Percentiles rank a stretch among this genome's conserved stretches.
Conservation (phyloP, 1,140 invertebrate genomes). For the Macrobrachium rosenbergii region DNA sequence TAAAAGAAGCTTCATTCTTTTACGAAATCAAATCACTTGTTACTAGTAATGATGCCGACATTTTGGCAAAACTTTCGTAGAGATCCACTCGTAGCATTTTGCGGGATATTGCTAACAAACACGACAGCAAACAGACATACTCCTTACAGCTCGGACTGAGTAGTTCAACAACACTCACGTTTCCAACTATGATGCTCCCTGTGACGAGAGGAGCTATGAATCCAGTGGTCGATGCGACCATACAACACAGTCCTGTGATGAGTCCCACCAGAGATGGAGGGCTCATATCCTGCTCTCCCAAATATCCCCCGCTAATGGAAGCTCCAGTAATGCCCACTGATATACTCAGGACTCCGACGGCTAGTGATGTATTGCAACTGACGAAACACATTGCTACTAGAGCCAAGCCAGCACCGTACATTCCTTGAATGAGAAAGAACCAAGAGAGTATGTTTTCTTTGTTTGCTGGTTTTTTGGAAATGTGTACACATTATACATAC, state of each 20-base stretch:
- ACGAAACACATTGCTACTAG: constrained; percentile 83
- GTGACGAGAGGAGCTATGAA: constrained; percentile 70
- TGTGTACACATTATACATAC: no score
- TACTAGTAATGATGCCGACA: no score
- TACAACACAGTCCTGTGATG: constrained; percentile 79
- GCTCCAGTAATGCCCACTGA: constrained; percentile 81
- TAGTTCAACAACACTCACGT: constrained; percentile 64
- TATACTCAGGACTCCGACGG: constrained; percentile 80
- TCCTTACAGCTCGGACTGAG: no score
- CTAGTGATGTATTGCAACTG: constrained; percentile 79
- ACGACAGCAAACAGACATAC: no score
- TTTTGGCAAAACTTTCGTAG: no score
- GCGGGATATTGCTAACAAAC: no score
- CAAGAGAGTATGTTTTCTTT: no score
- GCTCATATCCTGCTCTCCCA: constrained; percentile 79
- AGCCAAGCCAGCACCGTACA: constrained; percentile 71
- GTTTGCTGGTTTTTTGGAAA: no score
- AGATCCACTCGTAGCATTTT: no score
- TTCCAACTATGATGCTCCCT: constrained; percentile 72
- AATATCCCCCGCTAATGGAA: constrained; percentile 66
- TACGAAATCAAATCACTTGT: no score
- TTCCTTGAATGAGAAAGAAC: not conserved
- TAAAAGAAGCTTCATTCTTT: no score
- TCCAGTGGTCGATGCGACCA: constrained; percentile 70
- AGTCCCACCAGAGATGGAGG: constrained; percentile 83